These are phyloP conservation scores for Haplotaxodon microlepis DNA, from an alignment of 2,113 vertebrate species.

Conservation along the genomic window DNA sequence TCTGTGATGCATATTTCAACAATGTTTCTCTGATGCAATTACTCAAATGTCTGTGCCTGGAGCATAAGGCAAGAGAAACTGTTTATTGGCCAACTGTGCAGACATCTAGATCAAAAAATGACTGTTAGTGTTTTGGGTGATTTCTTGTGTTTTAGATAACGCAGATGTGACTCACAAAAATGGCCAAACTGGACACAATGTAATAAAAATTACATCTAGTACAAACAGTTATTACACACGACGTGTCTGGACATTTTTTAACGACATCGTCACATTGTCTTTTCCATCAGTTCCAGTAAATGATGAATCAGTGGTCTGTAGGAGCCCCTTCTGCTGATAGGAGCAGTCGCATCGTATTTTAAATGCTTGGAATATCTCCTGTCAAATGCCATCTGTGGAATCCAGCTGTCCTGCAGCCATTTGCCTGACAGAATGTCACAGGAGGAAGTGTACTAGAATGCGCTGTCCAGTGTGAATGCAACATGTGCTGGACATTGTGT, in stretches of 20 bases:
- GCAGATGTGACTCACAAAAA: constrained; percentile 36
- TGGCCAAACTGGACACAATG: constrained; percentile 8
- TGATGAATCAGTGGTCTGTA: not conserved
- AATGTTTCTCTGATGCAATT: not conserved
- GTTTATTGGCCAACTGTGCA: constrained; percentile 63
- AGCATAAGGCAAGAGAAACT: not conserved
- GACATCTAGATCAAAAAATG: constrained; percentile 52
- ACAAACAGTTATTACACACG: not conserved
- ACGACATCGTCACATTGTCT: not conserved
- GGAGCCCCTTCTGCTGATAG: not conserved
- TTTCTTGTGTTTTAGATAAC: constrained; percentile 52
- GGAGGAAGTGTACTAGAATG: constrained; percentile 8
- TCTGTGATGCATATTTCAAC: not conserved
- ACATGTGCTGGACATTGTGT: not conserved
- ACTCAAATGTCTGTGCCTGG: not conserved
- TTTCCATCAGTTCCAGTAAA: not conserved
- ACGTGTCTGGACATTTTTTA: not conserved
- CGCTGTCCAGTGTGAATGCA: not conserved
- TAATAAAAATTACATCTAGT: not conserved
- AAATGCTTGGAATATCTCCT: constrained; percentile 22
- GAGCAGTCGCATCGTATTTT: not conserved
- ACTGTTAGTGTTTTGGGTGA: constrained; percentile 50
- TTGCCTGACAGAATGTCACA: not conserved
- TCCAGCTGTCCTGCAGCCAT: constrained; percentile 18
- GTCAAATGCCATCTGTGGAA: not conserved